Base-by-base conservation (phyloP, 2,888 invertebrate species). In the Ametastegia equiseti region DNA sequence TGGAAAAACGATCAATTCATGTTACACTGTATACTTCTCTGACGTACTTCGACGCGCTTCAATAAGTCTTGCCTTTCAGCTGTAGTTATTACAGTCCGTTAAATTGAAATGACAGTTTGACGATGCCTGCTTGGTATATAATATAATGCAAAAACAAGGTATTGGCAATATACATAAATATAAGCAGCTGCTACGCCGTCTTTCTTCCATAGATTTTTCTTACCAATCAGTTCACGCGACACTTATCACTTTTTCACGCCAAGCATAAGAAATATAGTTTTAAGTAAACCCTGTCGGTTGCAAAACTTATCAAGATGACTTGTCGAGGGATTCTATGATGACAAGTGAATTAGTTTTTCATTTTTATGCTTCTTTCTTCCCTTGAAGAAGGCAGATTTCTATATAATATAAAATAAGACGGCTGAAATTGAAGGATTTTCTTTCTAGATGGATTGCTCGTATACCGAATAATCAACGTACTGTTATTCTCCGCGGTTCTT, bases 91-190 rank as follows among this genome's bases (percentile, higher is more conserved):
- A 67, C 39, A n/a, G 65, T 36, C 27, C n/a, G 15, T 67, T 39
- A 39, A n/a, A 33, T 63, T 63, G 63, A 63, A 33, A 63, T 67
- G 39, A 39, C 65, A 67, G 39, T 19, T 23, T 39, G 65, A 67
- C 19, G 19, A 39, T 39, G 19, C 36, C 19, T 39, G 9, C 36
- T 36, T 54, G 54, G 42, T 54, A n/a, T 19, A 54, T 7, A 19
- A n/a, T 0, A n/a, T 67, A 19, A 39, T 2, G 1, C 11, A 7
- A 19, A 2, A 39, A 19, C 36, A 19, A 39, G 65, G 65, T 36
- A 67, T 39, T 15, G 65, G 19, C 65, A 67, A 39, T 67, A 39
- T 39, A 3, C n/a, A 39, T 30, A 7, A 0, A 15, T 15, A 15
- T 60, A 60, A 60, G 19, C 11, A 19, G n/a, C n/a, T n/a, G n/a